These are phyloP conservation scores for Emydura subglobosa DNA, from an alignment of 2,113 vertebrate species.

Conservation along the genomic window DNA sequence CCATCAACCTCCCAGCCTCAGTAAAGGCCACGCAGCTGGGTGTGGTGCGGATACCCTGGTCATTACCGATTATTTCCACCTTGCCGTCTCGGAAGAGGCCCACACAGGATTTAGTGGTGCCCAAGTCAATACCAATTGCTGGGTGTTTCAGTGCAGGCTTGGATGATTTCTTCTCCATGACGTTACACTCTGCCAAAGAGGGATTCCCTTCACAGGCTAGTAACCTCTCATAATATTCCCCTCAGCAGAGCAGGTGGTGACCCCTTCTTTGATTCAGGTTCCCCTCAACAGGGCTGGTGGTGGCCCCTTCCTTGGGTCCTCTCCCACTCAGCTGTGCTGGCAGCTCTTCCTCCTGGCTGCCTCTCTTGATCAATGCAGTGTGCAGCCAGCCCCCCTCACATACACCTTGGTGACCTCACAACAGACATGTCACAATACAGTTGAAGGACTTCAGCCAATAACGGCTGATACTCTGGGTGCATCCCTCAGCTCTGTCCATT, in stretches of 20 bases:
- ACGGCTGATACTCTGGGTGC: neutral
- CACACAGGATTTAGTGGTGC: neutral
- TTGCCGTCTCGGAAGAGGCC: neutral
- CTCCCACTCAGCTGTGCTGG: neutral
- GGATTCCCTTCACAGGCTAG: neutral
- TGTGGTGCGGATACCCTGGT: neutral
- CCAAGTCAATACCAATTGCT: neutral
- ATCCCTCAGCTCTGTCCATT: neutral
- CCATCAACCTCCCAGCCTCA: neutral
- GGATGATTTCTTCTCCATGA: neutral
- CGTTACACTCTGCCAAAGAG: neutral
- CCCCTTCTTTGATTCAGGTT: neutral
- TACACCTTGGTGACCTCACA: neutral
- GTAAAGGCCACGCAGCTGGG: neutral
- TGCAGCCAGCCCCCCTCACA: too few relatives aligned
- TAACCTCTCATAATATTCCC: neutral
- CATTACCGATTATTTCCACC: neutral
- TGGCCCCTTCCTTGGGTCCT: neutral
- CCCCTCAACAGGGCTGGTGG: neutral
- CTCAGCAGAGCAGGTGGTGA: neutral
- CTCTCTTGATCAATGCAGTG: rapidly evolving
- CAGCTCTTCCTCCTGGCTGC: neutral
- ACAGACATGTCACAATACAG: neutral
- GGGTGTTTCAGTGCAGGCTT: neutral
- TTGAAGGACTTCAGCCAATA: neutral